A percentile compares a stretch with the other conserved stretches of the same genome.
These are phyloP conservation scores for Pyrochroa serraticornis DNA, from an alignment of 2,888 invertebrate species.

Conservation along the genomic window DNA sequence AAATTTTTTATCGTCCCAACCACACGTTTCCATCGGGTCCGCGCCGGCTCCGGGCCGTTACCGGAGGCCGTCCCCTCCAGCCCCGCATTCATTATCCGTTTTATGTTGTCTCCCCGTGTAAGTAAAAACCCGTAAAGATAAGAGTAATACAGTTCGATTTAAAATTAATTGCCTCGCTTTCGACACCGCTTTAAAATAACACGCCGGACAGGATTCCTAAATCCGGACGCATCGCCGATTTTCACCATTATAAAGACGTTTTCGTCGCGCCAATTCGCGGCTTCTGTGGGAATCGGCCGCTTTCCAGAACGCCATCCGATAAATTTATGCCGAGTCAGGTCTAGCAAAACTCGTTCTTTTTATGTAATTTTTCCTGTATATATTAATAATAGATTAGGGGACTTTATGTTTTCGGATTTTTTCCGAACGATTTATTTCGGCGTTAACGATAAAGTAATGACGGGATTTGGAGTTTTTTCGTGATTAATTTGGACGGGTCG, in stretches of 20 bases:
- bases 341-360: slow-evolving; percentile 29
- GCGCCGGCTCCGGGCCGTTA: too few species aligned
- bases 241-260: not conserved
- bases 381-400: slow-evolving; percentile 27
- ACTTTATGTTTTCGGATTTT: slow-evolving; percentile 14
- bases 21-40: too few species aligned
- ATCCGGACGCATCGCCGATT: slow-evolving; percentile 5
- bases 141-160: slow-evolving; percentile 31
- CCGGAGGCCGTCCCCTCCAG: not conserved
- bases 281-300: not conserved
- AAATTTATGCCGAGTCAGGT: not conserved
- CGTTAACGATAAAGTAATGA: too few species aligned
- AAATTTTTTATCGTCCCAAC: too few species aligned
- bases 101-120: slow-evolving; percentile 29
- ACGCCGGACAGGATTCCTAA: slow-evolving; percentile 21
- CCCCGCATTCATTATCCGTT: slow-evolving; percentile 25
- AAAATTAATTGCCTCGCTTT: slow-evolving; percentile 33
- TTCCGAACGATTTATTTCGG: not conserved
- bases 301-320: too few species aligned
- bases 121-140: slow-evolving; percentile 35
- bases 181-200: slow-evolving; percentile 27
- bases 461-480: not conserved
- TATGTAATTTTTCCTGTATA: slow-evolving; percentile 24
- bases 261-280: not conserved
- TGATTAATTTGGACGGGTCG: slow-evolving; percentile 1